A percentile compares a stretch with the other conserved stretches of the same genome.
These are phyloP conservation scores for Xestia c-nigrum DNA, from an alignment of 2,888 invertebrate genomes.

Conservation along the genomic window DNA sequence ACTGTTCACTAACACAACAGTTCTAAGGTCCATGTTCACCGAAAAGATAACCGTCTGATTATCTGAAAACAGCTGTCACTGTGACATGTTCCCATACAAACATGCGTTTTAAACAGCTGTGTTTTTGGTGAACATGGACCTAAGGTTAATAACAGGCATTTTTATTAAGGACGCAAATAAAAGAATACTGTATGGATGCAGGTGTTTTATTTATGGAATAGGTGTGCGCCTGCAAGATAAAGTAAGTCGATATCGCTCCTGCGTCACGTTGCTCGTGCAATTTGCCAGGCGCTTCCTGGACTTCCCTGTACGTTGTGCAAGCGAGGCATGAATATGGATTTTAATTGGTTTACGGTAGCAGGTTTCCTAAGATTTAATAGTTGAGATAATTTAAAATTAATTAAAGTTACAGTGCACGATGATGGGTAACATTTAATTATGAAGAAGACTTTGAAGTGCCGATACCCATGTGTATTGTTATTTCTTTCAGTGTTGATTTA, in stretches of 20 bases:
- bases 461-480: no score
- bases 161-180: background rate
- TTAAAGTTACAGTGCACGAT: background rate
- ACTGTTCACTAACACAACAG: no score
- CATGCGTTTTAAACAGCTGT: no score
- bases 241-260: slow-evolving; percentile 17
- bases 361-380: background rate
- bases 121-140: no score
- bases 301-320: slow-evolving; percentile 6
- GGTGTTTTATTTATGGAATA: background rate
- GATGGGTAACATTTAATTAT: background rate
- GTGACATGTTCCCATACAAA: no score
- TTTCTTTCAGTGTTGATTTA: background rate
- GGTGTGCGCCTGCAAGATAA: slow-evolving; percentile 44
- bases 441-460: background rate
- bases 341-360: background rate
- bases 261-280: slow-evolving; percentile 48
- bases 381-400: background rate
- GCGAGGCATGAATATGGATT: slow-evolving; percentile 26
- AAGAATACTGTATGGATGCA: background rate
- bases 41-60: no score
- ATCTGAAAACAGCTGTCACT: no score
- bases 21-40: no score
- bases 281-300: slow-evolving; percentile 56
- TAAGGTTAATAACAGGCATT: background rate